These are phyloP conservation scores for Drosophila kepulauana DNA, from an alignment of 1,140 invertebrate species.

Conservation along the genomic window DNA sequence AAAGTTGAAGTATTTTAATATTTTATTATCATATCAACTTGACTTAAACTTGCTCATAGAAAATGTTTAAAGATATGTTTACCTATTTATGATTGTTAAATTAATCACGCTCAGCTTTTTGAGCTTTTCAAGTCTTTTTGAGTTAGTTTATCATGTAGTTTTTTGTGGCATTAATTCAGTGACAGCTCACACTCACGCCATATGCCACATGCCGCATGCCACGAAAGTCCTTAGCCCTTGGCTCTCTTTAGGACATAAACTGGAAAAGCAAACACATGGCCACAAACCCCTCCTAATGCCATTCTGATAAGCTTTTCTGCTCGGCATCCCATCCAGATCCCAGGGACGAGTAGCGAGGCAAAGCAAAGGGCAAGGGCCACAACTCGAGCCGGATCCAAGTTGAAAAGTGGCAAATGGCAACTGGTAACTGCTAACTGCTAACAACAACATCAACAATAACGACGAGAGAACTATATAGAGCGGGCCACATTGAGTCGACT, in stretches of 20 bases:
- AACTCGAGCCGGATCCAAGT: constrained; percentile 28
- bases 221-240: constrained; percentile 33
- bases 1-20: too few relatives aligned
- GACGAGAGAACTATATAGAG: constrained; percentile 24
- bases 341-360: neutral
- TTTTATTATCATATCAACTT: too few relatives aligned
- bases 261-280: constrained; percentile 42
- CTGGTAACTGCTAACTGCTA: constrained; percentile 16
- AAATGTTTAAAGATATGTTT: too few relatives aligned
- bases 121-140: neutral
- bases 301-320: constrained; percentile 51
- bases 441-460: constrained; percentile 23
- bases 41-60: too few relatives aligned
- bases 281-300: constrained; percentile 33
- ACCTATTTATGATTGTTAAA: neutral
- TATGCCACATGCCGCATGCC: neutral
- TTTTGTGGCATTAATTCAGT: neutral
- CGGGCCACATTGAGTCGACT: constrained; percentile 61
- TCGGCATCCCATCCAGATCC: neutral
- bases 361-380: constrained; percentile 65
- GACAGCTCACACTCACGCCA: neutral
- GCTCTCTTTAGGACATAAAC: constrained; percentile 14
- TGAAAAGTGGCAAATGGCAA: constrained; percentile 52
- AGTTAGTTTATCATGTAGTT: constrained; percentile 2
- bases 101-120: neutral